Evolutionary conservation across 2,797 vertebrate species (phyloP).

Genomic region (Sphenodon punctatus): DNA sequence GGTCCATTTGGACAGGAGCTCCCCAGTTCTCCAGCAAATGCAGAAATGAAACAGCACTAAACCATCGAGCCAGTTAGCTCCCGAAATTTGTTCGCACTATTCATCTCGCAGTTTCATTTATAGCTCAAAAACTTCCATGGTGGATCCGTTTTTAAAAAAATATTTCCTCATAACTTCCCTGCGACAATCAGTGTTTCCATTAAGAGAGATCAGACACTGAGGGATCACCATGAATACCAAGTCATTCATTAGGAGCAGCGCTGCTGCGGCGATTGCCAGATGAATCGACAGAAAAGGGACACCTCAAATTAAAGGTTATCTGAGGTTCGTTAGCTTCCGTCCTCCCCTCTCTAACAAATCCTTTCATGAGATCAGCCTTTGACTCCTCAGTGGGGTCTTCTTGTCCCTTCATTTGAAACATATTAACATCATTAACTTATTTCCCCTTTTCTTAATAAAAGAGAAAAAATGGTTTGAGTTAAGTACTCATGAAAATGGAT

Average conservation of each 20-base stretch:
- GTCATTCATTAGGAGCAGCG: slow-evolving; percentile 62
- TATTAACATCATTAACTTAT: slow-evolving; percentile 56
- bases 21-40: slow-evolving; percentile 20
- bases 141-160: slow-evolving; percentile 49
- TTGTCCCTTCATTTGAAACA: slow-evolving; percentile 65
- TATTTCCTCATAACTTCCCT: slow-evolving; percentile 67
- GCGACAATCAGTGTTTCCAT: slow-evolving; percentile 68
- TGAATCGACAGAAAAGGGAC: slow-evolving; percentile 41
- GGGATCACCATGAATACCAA: slow-evolving; percentile 66
- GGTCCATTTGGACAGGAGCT: slow-evolving; percentile 44
- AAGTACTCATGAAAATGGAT: rapidly evolving
- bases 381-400: slow-evolving; percentile 53
- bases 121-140: slow-evolving; percentile 52
- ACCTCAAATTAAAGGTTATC: slow-evolving; percentile 66
- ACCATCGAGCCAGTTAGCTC: slow-evolving; percentile 38
- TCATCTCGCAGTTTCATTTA: slow-evolving; percentile 57
- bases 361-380: slow-evolving; percentile 58
- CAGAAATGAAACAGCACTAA: slow-evolving; percentile 48
- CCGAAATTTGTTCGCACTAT: slow-evolving; percentile 63
- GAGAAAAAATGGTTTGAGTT: background rate
- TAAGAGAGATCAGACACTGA: slow-evolving; percentile 65
- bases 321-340: slow-evolving; percentile 64
- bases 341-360: slow-evolving; percentile 54
- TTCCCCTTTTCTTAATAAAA: slow-evolving; percentile 33
- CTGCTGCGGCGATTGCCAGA: slow-evolving; percentile 45